Percentiles rank a stretch among this genome's conserved stretches.
Conservation (phyloP, 2,888 invertebrate genomes). For the Andricus quercusramuli region DNA sequence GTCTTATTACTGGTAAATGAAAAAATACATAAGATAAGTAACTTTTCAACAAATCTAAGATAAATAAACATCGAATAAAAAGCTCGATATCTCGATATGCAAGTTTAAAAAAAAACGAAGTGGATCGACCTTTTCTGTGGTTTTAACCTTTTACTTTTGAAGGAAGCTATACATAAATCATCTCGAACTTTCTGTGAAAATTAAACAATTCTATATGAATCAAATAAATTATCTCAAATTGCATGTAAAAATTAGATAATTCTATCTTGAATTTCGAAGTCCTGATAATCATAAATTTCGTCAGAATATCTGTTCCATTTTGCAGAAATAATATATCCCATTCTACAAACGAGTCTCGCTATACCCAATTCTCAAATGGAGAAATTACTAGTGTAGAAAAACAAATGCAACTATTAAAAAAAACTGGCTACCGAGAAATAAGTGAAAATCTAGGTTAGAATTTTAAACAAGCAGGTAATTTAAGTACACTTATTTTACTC, state of each 20-base stretch:
- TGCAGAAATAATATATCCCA: not conserved
- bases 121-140: no score
- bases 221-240: no score
- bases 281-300: not conserved
- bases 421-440: not conserved
- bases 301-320: slow-evolving; percentile 8
- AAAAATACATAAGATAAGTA: no score
- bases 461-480: not conserved
- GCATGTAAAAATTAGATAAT: fast-evolving
- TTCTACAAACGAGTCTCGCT: slow-evolving; percentile 21
- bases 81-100: no score
- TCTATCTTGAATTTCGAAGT: not conserved
- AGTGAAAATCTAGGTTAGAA: not conserved
- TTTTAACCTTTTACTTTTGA: no score
- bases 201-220: no score
- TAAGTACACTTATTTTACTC: not conserved
- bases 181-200: no score
- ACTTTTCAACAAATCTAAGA: no score
- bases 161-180: no score
- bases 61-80: no score
- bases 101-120: no score
- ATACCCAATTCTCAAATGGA: not conserved
- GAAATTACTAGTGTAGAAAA: not conserved
- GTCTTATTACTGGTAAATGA: no score
- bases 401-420: not conserved